Evolutionary conservation across 2,888 invertebrate genomes (phyloP), one percentile per base, ranked within the genome.

Genomic region (Xestia rhomboidea): DNA sequence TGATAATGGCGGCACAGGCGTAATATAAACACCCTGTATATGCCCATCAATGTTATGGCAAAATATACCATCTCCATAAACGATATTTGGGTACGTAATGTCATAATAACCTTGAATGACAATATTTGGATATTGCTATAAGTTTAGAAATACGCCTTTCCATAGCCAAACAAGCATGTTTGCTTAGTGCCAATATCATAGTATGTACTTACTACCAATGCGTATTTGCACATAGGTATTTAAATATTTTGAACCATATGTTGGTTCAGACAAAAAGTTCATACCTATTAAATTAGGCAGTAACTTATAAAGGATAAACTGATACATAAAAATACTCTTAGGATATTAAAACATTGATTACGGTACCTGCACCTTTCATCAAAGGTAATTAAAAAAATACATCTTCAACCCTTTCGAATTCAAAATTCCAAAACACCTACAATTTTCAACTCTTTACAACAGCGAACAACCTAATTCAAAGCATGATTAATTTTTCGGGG

Each of bases 401-500:
- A 46, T 30, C 21, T 27, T 18, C 21, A 80, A 80, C 74, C 80
- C 80, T 80, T 54, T 68, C 30, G 11, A 41, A 41, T 34, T 62
- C 69, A 46, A 79, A 73, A 83, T 73, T 71, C 63, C 54, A 24
- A 70, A 71, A 83, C 84, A 83, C 77, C 78, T 81, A 84, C 41
- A 70, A 77, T 63, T 38, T 73, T 44, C 78, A 75, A 81, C 84
- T 77, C 84, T 84, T 84, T 64, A 64, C 46, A 69, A 73, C 62
- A 66, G 30, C 63, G 62, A 62, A 81, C 51, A 74, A 77, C 72
- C 74, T 75, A 66, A 76, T 83, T 81, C 75, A 78, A 82, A 86
- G 76, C 68, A 84, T 88, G 88, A 89, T 89, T 87, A 86, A 89
- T 89, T 77, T 78, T 80, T 82, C 71, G 70, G 82, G 82, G 83